phyloP scores from a whole-genome alignment of 2,113 vertebrate species.

The Cichladusa arquata region DNA sequence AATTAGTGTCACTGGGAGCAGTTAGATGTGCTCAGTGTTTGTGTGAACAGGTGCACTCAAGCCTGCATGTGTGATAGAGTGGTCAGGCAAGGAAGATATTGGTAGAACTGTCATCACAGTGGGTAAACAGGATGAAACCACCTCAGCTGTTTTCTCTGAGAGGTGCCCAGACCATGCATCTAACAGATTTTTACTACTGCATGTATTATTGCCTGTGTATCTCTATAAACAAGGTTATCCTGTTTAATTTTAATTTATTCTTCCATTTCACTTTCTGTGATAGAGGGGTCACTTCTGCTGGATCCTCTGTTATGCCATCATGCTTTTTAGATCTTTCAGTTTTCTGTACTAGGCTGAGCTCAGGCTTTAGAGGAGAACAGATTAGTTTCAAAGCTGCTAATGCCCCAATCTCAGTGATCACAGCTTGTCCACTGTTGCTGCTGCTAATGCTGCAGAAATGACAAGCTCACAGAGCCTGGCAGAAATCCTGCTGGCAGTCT shows the following conservation, averaged over 20 bases:
- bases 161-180: neutral
- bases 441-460: neutral
- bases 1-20: neutral
- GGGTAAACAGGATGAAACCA: neutral
- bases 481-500: neutral
- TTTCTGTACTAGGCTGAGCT: neutral
- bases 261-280: neutral
- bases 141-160: neutral
- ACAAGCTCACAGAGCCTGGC: neutral
- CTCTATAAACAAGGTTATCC: neutral
- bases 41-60: neutral
- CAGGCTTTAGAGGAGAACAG: neutral
- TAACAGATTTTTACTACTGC: neutral
- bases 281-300: neutral
- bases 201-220: neutral
- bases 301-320: neutral
- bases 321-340: neutral
- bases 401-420: neutral
- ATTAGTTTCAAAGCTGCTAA: conserved; percentile 1
- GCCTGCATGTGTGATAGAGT: neutral
- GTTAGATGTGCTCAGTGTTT: neutral
- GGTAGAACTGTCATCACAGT: neutral
- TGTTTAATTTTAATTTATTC: neutral
- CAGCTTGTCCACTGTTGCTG: neutral
- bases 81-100: neutral